These are phyloP conservation scores for Plutella xylostella DNA, from an alignment of 2,888 invertebrate genomes.

Conservation along the genomic window DNA sequence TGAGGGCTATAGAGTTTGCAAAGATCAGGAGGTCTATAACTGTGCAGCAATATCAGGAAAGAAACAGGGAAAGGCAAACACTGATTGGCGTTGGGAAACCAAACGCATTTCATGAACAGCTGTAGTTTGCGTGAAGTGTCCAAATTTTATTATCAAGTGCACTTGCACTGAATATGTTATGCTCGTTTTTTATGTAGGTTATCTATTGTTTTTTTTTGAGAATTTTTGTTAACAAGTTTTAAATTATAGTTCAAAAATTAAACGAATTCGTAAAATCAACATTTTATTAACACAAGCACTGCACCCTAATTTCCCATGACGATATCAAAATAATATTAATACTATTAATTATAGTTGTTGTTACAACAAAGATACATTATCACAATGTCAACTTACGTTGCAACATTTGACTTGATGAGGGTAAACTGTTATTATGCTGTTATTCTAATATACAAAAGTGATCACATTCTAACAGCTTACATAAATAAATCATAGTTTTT, in stretches of 20 bases:
- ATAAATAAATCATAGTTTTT: background rate
- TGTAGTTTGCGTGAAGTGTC: too few species aligned
- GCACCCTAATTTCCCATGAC: slow-evolving; percentile 56
- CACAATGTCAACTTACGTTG: slow-evolving; percentile 35
- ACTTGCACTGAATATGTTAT: too few species aligned
- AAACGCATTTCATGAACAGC: too few species aligned
- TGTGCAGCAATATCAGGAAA: slow-evolving; percentile 37
- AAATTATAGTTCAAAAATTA: too few species aligned
- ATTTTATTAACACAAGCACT: slow-evolving; percentile 55
- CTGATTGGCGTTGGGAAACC: too few species aligned
- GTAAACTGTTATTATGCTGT: background rate
- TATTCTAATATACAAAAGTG: too few species aligned
- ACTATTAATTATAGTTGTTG: slow-evolving; percentile 37
- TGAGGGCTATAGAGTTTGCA: slow-evolving; percentile 41
- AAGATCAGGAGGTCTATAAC: slow-evolving; percentile 39
- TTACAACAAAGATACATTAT: slow-evolving; percentile 41
- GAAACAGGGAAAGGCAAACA: too few species aligned
- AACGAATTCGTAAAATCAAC: slow-evolving; percentile 28
- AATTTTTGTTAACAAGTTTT: too few species aligned
- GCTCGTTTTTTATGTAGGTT: too few species aligned
- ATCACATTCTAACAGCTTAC: too few species aligned
- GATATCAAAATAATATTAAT: slow-evolving; percentile 19
- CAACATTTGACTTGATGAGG: slow-evolving; percentile 15
- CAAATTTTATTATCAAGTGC: too few species aligned
- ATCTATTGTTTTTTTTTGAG: too few species aligned